Base-by-base conservation (phyloP, 2,888 invertebrate genomes). In the Leptinotarsa juncta region DNA sequence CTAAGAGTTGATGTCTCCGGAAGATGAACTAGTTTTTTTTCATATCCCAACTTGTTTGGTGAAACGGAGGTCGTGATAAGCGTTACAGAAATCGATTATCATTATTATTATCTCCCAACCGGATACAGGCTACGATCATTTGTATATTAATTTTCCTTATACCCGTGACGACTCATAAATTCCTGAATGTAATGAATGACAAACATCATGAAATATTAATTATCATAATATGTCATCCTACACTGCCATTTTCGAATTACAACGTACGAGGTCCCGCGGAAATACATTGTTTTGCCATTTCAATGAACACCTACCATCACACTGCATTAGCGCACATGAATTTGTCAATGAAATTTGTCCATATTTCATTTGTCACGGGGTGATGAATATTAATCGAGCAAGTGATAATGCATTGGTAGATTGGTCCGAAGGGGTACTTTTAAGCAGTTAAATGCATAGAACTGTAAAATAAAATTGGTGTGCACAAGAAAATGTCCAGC, bases 271-370 rank as follows among this genome's bases (percentile, higher is more conserved):
- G 62, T 62, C n/a, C 42, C 12, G 42, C 62, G 57, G 57, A 62
- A 60, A 20, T 23, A 62, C 62, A 62, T 62, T 62, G 62, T 62
- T 62, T 62, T 62, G 62, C 62, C 42, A 62, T 62, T 62, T 62
- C 42, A 42, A 62, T 62, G 62, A 62, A 62, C 62, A 62, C 62
- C 62, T n/a, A 62, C 62, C 42, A 62, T 62, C 62, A 26, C 7
- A n/a, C 15, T 62, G n/a, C 60, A 60, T 32, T 62, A 32, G 14
- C 26, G 32, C 42, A n/a, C 42, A 42, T 62, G 62, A 62, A 62
- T 62, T 16, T 32, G 62, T 62, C 62, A 57, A 23, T 57, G 57
- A 23, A 32, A 42, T n/a, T 42, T 62, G 12, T 62, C 62, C n/a
- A 62, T 62, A 62, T 42, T 62, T n/a, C 62, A 62, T 15, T 62